Evolutionary conservation across 2,113 vertebrate species (phyloP).

Genomic region (Etheostoma cragini): DNA sequence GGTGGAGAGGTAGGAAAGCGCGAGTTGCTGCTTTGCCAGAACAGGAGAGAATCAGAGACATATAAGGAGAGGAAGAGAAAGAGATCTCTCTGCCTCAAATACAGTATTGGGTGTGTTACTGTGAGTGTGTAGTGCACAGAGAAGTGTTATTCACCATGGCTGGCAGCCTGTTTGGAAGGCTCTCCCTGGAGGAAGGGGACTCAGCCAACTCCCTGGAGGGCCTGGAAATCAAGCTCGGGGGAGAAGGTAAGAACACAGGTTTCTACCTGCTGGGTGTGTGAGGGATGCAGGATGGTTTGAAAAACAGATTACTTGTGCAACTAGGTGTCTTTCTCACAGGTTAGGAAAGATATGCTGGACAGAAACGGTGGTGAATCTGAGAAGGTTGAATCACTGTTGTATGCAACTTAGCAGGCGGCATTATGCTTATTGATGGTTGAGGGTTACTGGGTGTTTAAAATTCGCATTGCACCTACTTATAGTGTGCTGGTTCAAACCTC

Average conservation of each 20-base stretch:
- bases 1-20: constrained; percentile 66
- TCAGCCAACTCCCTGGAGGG: constrained; percentile 84
- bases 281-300: constrained; percentile 8
- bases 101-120: constrained; percentile 67
- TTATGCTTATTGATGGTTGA: not conserved
- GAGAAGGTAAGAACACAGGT: constrained; percentile 81
- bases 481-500: constrained; percentile 32
- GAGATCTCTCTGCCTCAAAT: constrained; percentile 49
- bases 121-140: constrained; percentile 48
- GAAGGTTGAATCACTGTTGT: not conserved
- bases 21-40: constrained; percentile 42
- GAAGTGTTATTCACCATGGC: constrained; percentile 81
- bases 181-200: constrained; percentile 85
- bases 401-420: not conserved
- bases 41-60: constrained; percentile 39
- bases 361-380: not conserved
- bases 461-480: constrained; percentile 55
- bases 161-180: constrained; percentile 83
- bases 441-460: constrained; percentile 30
- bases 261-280: constrained; percentile 23
- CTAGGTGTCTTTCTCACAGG: constrained; percentile 11
- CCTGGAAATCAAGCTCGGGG: constrained; percentile 80
- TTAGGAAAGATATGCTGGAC: not conserved
- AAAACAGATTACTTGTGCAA: constrained; percentile 1
- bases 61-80: constrained; percentile 14